Percentiles rank a stretch among this genome's conserved stretches.
Conservation (phyloP, 2,888 invertebrate genomes). For the Crossocerus cetratus region DNA sequence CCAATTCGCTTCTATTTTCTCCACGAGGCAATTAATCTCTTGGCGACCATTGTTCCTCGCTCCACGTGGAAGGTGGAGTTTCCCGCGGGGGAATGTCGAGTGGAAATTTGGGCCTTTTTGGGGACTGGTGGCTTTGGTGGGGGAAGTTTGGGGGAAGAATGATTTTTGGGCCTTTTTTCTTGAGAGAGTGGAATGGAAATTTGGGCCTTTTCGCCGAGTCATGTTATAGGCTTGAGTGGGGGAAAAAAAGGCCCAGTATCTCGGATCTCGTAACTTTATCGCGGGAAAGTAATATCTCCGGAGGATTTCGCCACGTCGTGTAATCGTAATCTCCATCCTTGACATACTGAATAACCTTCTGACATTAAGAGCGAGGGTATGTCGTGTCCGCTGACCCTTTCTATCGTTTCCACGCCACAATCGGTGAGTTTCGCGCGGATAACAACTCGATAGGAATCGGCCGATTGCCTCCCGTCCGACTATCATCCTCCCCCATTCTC, state of each 20-base stretch:
- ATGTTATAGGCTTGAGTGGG: not conserved
- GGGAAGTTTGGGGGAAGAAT: too few relatives aligned
- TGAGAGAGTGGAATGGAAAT: too few relatives aligned
- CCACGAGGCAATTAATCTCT: too few relatives aligned
- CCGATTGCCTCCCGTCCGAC: too few relatives aligned
- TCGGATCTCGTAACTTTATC: conserved; percentile 23
- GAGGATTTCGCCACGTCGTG: conserved; percentile 40
- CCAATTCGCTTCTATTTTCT: too few relatives aligned
- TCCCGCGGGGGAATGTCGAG: too few relatives aligned
- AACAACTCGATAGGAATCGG: conserved; percentile 17
- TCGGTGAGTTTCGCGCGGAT: conserved; percentile 20
- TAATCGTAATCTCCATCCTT: conserved; percentile 52
- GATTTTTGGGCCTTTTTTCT: too few relatives aligned
- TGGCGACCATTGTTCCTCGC: too few relatives aligned
- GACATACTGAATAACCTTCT: conserved; percentile 50
- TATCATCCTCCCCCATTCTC: too few relatives aligned
- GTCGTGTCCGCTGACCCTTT: conserved; percentile 43
- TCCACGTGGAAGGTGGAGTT: too few relatives aligned
- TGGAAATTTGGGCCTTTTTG: too few relatives aligned
- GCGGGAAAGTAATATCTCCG: conserved; percentile 31
- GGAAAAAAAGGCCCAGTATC: not conserved
- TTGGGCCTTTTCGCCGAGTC: not conserved
- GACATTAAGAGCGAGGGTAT: conserved; percentile 30
- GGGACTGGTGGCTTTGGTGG: too few relatives aligned
- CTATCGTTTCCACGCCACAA: conserved; percentile 33